These are phyloP conservation scores for Amphimallon solstitiale DNA, from an alignment of 2,888 invertebrate genomes.

Conservation along the genomic window DNA sequence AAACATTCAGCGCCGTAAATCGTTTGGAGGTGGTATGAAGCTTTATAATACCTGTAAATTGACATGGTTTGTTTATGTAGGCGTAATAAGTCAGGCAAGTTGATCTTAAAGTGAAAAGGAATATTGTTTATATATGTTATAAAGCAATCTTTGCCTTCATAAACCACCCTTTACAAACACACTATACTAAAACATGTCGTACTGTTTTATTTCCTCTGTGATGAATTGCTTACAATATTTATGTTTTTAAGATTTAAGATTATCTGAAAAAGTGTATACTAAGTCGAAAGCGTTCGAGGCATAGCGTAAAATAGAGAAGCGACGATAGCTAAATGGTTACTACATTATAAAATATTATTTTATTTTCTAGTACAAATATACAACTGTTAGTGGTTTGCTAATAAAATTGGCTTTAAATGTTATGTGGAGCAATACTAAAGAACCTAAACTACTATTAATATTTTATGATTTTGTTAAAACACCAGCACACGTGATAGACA, in stretches of 20 bases:
- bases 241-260: conserved; percentile 43
- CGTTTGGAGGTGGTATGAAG: background rate
- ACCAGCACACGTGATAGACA: no score
- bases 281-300: background rate
- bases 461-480: no score
- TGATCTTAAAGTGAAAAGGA: conserved; percentile 27
- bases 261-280: conserved; percentile 18
- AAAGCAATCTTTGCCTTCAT: conserved; percentile 41
- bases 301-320: background rate
- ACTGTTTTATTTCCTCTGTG: conserved; percentile 44
- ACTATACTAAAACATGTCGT: conserved; percentile 28
- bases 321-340: conserved; percentile 35
- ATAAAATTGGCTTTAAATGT: no score
- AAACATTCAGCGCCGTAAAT: no score
- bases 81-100: conserved; percentile 37
- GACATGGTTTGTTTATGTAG: conserved; percentile 38
- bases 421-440: no score
- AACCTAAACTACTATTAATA: no score
- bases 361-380: conserved; percentile 12
- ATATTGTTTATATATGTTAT: conserved; percentile 37
- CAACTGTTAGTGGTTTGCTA: no score
- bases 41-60: conserved; percentile 37
- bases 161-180: conserved; percentile 40
- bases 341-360: conserved; percentile 39
- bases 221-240: conserved; percentile 43